A percentile compares a stretch with the other conserved stretches of the same genome.
Conservation (phyloP, 2,113 vertebrate species). For the Thunnus maccoyii region DNA sequence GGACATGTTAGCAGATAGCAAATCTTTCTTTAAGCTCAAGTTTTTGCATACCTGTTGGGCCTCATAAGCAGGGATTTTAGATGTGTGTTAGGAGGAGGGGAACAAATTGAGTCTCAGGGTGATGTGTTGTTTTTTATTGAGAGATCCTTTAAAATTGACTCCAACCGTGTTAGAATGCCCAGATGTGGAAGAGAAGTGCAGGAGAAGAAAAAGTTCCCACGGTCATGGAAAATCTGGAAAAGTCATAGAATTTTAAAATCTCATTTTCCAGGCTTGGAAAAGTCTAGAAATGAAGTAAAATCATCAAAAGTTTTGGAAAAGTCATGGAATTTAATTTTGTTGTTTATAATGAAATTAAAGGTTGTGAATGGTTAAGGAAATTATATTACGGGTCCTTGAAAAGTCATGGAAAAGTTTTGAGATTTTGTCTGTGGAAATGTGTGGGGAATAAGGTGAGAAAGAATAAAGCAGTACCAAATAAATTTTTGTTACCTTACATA, state of each 20-base stretch:
- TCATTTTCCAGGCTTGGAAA: too few species aligned
- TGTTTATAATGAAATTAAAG: too few species aligned
- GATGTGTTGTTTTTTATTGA: constrained; percentile 34
- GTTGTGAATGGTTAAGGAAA: too few species aligned
- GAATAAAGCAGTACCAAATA: constrained; percentile 1
- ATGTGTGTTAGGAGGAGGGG: background rate
- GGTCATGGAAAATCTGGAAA: too few species aligned
- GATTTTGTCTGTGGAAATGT: background rate
- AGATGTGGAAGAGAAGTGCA: background rate
- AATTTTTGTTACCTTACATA: constrained; percentile 2
- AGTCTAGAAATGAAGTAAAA: too few species aligned
- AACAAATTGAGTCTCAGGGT: constrained; percentile 11
- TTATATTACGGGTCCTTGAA: too few species aligned
- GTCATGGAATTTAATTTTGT: too few species aligned
- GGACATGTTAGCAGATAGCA: constrained; percentile 61
- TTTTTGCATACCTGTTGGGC: constrained; percentile 32
- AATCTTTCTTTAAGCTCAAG: constrained; percentile 39
- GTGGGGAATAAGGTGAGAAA: constrained; percentile 2
- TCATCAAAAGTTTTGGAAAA: too few species aligned
- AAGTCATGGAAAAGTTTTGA: too few species aligned
- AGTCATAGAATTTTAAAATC: too few species aligned
- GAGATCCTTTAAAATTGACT: constrained; percentile 28
- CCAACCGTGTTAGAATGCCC: background rate
- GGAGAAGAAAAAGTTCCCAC: too few species aligned
- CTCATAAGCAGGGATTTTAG: background rate